Evolutionary conservation across 2,113 vertebrate species (phyloP).

Genomic region (Crotalus tigris): DNA sequence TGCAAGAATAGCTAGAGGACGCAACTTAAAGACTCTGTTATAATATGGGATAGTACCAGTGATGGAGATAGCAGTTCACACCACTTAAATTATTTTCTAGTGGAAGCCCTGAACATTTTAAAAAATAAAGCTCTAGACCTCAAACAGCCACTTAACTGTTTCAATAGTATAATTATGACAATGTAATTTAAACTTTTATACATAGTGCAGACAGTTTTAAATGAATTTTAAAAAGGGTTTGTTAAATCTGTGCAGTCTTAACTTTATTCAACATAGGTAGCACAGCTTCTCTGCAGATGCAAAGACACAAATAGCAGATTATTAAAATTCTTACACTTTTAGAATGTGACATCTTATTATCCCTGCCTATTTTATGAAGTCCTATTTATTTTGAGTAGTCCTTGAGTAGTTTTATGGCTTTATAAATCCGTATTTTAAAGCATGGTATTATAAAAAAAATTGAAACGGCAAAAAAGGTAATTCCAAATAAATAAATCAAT

Average conservation of each 20-base stretch:
- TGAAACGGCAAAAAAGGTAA: conserved; percentile 40
- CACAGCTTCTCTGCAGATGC: conserved; percentile 31
- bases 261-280: conserved; percentile 51
- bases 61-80: not conserved
- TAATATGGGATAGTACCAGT: not conserved
- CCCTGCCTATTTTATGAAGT: conserved; percentile 17
- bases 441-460: conserved; percentile 47
- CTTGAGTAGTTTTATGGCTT: conserved; percentile 28
- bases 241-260: conserved; percentile 44
- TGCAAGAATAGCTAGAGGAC: not conserved
- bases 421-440: conserved; percentile 43
- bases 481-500: conserved; percentile 35
- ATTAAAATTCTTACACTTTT: conserved; percentile 32
- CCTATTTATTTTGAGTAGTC: conserved; percentile 13
- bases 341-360: conserved; percentile 9
- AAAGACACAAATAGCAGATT: conserved; percentile 15
- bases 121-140: not conserved
- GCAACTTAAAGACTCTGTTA: not conserved
- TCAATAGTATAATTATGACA: conserved; percentile 48
- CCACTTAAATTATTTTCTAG: not conserved
- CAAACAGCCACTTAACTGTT: conserved; percentile 42
- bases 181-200: conserved; percentile 33
- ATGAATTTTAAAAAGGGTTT: conserved; percentile 39
- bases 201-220: conserved; percentile 43
- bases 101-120: not conserved